Evolutionary conservation across 2,797 vertebrate species (phyloP).

Genomic region (Lepilemur ruficaudatus): DNA sequence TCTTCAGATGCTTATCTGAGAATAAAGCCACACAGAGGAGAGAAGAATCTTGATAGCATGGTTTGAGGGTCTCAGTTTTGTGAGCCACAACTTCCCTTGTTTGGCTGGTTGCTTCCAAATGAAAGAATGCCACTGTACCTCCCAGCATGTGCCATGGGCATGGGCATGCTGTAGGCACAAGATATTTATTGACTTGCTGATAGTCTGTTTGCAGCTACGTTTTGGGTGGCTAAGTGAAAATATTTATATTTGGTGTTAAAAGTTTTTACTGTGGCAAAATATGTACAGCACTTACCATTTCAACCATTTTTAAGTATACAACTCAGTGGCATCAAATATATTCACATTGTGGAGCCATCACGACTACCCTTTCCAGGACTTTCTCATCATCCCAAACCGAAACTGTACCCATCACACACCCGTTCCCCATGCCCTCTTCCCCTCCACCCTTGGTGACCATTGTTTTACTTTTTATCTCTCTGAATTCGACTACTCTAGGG

Average conservation of each 20-base stretch:
- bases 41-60: too few species aligned
- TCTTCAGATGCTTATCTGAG: not conserved
- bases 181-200: not conserved
- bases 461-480: not conserved
- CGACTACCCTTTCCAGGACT: not conserved
- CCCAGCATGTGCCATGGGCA: not conserved
- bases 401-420: not conserved
- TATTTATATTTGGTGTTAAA: not conserved
- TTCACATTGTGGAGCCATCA: too few species aligned
- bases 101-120: not conserved
- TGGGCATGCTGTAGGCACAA: not conserved
- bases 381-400: not conserved
- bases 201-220: not conserved
- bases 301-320: not conserved
- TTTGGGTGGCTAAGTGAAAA: not conserved
- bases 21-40: not conserved
- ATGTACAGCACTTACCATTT: not conserved
- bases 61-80: not conserved
- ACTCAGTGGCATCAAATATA: not conserved
- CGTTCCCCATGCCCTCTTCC: not conserved
- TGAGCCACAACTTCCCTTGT: not conserved
- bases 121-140: not conserved
- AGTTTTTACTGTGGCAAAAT: not conserved
- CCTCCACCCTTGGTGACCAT: not conserved
- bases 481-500: not conserved